Conservation (phyloP, 1,140 invertebrate genomes). For the Solenopsis invicta region DNA sequence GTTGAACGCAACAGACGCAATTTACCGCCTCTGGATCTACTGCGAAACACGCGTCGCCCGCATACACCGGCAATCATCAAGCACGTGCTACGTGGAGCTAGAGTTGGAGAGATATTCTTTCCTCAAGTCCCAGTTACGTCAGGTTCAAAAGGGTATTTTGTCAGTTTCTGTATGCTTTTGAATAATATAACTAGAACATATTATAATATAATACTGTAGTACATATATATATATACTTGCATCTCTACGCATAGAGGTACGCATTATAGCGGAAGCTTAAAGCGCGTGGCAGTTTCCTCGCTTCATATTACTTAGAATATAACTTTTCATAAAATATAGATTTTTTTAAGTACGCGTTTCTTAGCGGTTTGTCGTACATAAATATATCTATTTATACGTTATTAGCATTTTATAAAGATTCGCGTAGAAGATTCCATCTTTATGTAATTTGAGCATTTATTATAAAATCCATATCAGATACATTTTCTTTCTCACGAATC, state of each 20-base stretch:
- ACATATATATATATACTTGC: neutral
- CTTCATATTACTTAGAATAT: neutral
- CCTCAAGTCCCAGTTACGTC: neutral
- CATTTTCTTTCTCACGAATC: neutral
- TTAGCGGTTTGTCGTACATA: too few relatives aligned
- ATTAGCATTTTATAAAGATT: neutral
- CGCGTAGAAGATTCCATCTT: neutral
- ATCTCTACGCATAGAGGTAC: neutral
- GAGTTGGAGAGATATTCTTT: neutral
- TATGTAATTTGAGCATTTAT: conserved; percentile 2
- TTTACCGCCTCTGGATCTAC: conserved; percentile 7
- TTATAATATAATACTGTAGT: neutral
- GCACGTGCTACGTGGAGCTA: neutral
- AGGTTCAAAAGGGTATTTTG: conserved; percentile 21
- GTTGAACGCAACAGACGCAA: neutral
- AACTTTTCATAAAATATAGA: neutral
- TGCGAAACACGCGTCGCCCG: neutral
- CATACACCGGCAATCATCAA: neutral
- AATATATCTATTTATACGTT: neutral
- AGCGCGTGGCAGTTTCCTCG: neutral
- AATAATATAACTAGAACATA: neutral
- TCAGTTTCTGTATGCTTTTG: neutral
- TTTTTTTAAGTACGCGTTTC: neutral
- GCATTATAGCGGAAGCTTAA: neutral
- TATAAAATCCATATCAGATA: conserved; percentile 12